Base-by-base conservation (phyloP, 2,113 vertebrate species). In the Excalfactoria chinensis region DNA sequence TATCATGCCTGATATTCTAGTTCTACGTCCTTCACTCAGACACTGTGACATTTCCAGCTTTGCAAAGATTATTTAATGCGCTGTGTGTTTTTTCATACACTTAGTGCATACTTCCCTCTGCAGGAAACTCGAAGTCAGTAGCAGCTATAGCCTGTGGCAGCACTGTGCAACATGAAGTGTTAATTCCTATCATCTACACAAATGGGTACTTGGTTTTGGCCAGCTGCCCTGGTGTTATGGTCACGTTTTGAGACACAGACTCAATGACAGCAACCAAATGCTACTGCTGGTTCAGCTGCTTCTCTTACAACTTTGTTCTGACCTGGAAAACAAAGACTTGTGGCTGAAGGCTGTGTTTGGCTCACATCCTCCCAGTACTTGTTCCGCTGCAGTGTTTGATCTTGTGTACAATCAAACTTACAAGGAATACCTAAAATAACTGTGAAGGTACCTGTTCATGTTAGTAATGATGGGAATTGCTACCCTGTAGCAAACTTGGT, bases 51-150 rank as follows among this genome's bases (percentile, higher is more conserved):
- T 20, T 58, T 56, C 35, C 34, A 73, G 43, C 32, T 81, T 37
- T 43, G n/a, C 20, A 68, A 43, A 37, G 11, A 67, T 34, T 5
- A 15, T 51, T 75, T 75, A n/a, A 79, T 35, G 90, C 51, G 9
- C 0, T 46, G 60, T 59, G 60, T 84, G 63, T 3, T 30, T 68
- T 81, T 92, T 83, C n/a, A 95, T 81, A 63, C 35, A 35, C 49
- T 90, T 90, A 64, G 83, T 20, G 17, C 74, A 88, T 73, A 91
- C 85, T 83, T 95, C 96, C 96, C 95, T 82, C 96, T 96, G 80
- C 95, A 96, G 96, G 95, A 94, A 82, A 73, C 35, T 22, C 4
- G 11, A 53, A 67, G 86, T 44, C 62, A 84, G 9, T 5, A 67
- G 59, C 89, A 95, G 49, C 25, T 56, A 72, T 13, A 66, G 58